Evolutionary conservation across 2,113 vertebrate genomes (phyloP).

Genomic region (Dendrocopos noguchii): DNA sequence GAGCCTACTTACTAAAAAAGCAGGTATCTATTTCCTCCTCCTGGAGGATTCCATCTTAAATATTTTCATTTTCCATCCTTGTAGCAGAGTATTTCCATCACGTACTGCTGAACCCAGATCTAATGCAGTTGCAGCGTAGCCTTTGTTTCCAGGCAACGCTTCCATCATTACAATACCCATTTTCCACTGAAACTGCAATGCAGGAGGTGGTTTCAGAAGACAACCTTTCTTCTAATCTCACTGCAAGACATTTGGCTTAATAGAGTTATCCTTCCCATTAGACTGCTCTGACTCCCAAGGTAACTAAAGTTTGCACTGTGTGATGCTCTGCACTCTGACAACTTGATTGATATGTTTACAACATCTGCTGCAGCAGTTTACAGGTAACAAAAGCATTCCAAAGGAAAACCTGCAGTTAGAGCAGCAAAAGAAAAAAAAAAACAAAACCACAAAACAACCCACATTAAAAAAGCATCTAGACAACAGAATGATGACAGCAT

Average conservation of each 20-base stretch:
- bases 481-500: neutral
- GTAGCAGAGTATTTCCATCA: neutral
- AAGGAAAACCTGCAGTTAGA: neutral
- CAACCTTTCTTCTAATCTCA: neutral
- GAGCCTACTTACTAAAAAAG: neutral
- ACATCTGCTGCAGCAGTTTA: neutral
- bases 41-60: neutral
- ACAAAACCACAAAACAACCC: too few species aligned
- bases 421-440: neutral
- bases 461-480: neutral
- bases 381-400: neutral
- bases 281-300: neutral
- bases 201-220: neutral
- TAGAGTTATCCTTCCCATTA: neutral
- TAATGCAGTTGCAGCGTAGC: neutral
- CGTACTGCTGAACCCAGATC: neutral
- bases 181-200: neutral
- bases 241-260: neutral
- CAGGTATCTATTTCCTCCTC: neutral
- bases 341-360: conserved; percentile 20
- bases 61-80: neutral
- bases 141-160: neutral
- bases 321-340: conserved; percentile 3
- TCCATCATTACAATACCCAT: neutral
- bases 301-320: neutral